Base-by-base conservation (phyloP, 2,888 invertebrate species). In the Mythimna pallens region DNA sequence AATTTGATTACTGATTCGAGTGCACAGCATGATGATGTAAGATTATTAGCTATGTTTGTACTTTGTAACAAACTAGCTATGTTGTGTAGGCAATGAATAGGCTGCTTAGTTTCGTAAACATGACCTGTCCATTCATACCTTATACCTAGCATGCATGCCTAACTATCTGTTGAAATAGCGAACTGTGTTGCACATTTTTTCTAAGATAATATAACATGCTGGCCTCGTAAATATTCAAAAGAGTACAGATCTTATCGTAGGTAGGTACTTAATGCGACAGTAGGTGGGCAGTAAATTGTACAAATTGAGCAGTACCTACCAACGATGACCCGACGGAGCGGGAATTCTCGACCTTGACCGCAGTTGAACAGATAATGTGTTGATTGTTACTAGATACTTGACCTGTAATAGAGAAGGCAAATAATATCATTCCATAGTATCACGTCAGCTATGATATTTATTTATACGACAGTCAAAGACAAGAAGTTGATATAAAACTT, bases 231-330 rank as follows among this genome's bases (percentile, higher is more conserved):
- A 54, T 62, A 57, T 55, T 57, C 25, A 40, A 30, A 77, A 62
- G 61, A 43, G 50, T 57, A 55, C 50, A 57, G 67, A 77, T 76
- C 62, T 50, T 77, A 65, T 78, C 71, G 64, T 76, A 54, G 72
- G 68, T 59, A 82, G 84, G 78, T 85, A 84, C 78, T 79, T 79
- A 85, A 78, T 70, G 61, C 67, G 76, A 76, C 81, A 78, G 87
- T 86, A 86, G 86, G 86, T 89, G 89, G 90, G 85, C 75, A 81
- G 85, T 83, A 87, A 88, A 89, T 91, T 89, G 83, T 86, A 84
- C 86, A 88, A 90, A 91, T 90, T 89, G 84, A 79, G 82, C 73
- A 76, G 74, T 80, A 82, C 82, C 83, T 80, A 82, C 82, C 83
- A 62, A 66, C 81, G 72, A 72, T 83, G 81, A 82, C 82, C 70